phyloP scores from a whole-genome alignment of 2,797 vertebrate genomes.

The Micrastur ruficollis region DNA sequence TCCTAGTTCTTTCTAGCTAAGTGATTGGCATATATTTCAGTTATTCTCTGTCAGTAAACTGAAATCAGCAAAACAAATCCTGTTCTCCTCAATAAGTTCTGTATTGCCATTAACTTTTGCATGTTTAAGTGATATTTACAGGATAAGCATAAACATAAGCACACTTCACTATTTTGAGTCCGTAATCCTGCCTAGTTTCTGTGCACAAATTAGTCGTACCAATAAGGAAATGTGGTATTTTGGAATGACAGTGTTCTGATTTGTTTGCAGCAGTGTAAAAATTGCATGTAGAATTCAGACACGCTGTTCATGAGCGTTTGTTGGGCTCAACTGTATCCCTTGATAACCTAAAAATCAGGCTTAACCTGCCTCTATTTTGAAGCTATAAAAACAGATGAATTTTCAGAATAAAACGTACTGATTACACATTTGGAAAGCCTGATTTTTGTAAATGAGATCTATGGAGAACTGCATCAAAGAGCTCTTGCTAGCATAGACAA shows the following conservation, averaged over 20 bases:
- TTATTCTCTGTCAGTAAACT: neutral
- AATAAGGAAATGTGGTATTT: neutral
- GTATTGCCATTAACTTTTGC: neutral
- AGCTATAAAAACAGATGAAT: neutral
- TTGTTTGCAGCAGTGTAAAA: neutral
- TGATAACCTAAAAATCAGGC: neutral
- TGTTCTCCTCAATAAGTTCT: neutral
- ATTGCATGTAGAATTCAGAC: neutral
- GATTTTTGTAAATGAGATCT: neutral
- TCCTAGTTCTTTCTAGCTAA: neutral
- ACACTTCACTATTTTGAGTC: neutral
- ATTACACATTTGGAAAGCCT: neutral
- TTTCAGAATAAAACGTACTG: neutral
- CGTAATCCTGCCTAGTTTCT: neutral
- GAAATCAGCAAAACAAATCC: neutral
- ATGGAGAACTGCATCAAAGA: neutral
- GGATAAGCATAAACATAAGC: neutral
- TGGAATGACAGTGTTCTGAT: neutral
- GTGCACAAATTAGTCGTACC: neutral
- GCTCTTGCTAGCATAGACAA: neutral
- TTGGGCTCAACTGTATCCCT: neutral
- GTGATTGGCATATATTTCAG: neutral
- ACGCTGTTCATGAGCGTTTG: rapidly evolving
- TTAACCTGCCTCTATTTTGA: neutral
- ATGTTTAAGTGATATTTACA: neutral